Base-by-base conservation (phyloP, 2,888 invertebrate species). In the Apotomis betuletana region DNA sequence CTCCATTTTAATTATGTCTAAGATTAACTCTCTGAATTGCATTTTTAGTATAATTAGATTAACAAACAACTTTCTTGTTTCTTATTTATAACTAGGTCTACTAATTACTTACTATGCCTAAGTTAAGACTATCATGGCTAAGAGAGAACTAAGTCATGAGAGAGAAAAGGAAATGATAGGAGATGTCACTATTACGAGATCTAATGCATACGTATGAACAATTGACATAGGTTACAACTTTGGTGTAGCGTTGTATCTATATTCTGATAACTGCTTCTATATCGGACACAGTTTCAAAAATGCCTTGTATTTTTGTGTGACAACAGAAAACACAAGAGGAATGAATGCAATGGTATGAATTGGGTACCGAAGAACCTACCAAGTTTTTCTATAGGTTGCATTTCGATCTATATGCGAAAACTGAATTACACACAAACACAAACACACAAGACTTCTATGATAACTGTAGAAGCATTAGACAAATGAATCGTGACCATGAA, bases 11-110 rank as follows among this genome's bases (percentile, higher is more conserved):
- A 80, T 85, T 84, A 83, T 78, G 76, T 79, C 89, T 92, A 91
- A 87, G 87, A 86, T 90, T 91, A 92, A 91, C 84, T 83, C 90
- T 92, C 93, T 92, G 93, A 92, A 93, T 91, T 92, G 92, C 92
- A 91, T 80, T 90, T 92, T 90, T 91, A 90, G 90, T 85, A 85
- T 90, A 86, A 72, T 72, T 83, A 87, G 87, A 90, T 92, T 92
- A 92, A 92, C 92, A 91, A 92, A 90, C 91, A 92, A 91, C 90
- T 91, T 88, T 90, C 79, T 85, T 85, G 80, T 83, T 87, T 83
- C 83, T 85, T 87, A 82, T 85, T 86, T 81, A 81, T 75, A 82
- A 76, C 87, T 92, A 90, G 79, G 73, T 78, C 90, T 92, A 92
- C 90, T 73, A 71, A 79, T 84, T 90, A 90, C 85, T 80, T 74